phyloP scores from a whole-genome alignment of 2,113 vertebrate genomes.

The Gallinago paraguaiae region DNA sequence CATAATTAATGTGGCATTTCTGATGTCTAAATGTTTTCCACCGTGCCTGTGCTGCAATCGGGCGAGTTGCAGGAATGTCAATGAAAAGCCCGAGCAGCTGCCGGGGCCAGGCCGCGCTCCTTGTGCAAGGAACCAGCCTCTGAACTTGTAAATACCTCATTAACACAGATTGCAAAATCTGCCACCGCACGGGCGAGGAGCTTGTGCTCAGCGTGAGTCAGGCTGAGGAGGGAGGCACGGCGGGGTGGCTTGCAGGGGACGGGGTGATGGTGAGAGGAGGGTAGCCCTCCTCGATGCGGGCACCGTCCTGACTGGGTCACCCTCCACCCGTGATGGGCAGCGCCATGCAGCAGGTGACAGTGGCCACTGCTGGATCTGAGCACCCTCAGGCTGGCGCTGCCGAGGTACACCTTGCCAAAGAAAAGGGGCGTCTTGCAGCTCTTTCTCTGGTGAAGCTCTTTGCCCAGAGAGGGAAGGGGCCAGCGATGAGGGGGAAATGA shows the following conservation, averaged over 20 bases:
- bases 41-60: background rate
- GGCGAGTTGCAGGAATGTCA: background rate
- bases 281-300: background rate
- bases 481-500: background rate
- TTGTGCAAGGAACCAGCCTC: constrained; percentile 25
- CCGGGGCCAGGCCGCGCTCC: background rate
- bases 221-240: background rate
- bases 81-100: background rate
- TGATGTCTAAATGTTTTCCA: constrained; percentile 50
- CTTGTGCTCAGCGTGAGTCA: background rate
- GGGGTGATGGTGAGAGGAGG: background rate
- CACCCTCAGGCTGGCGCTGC: background rate
- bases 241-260: background rate
- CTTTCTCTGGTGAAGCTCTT: background rate
- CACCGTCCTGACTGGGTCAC: background rate
- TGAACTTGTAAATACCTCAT: background rate
- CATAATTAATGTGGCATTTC: constrained; percentile 46
- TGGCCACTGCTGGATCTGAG: background rate
- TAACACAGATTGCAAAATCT: constrained; percentile 51
- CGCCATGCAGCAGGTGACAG: background rate
- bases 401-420: background rate
- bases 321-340: background rate
- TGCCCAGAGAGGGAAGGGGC: background rate
- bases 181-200: background rate
- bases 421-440: background rate